Base-by-base conservation (phyloP, 2,888 invertebrate genomes). In the Dorcus hopei region DNA sequence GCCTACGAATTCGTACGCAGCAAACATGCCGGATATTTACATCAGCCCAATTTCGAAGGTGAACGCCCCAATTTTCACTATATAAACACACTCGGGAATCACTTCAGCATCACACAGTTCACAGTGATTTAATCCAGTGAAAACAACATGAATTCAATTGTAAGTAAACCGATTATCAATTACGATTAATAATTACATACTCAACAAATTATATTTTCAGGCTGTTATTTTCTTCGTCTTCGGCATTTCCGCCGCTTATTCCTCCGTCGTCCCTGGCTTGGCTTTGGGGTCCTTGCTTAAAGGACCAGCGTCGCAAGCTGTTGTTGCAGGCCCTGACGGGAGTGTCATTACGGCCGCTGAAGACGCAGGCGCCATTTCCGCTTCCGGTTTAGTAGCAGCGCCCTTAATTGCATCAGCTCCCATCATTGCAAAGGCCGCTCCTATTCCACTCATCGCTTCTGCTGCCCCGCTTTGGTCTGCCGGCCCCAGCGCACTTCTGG, bases 381-480 rank as follows among this genome's bases (percentile, higher is more conserved):
- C 81, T 80, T 50, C 75, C 72, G 43, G 79, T 79, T 14, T 80
- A 79, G 38, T 79, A 78, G 64, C 77, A 79, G 59, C 81, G 73
- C 40, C 79, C 70, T 41, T 79, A 70, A 43, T 75, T 68, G 26
- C 48, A 14, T 23, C 38, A 23, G 11, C 42, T 42, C 42, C 14
- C 5, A 11, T 14, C 11, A 14, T 11, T 42, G 26, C 26, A 33
- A 33, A 33, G 26, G 42, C 11, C 11, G 14, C 14, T 42, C 11
- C 14, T 42, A 42, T 14, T 11, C 11, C 42, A 9, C 7, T 40
- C 40, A 26, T n/a, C 26, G 41, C 49, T 54, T 43, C 43, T 26
- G 43, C 9, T 33, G 48, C 6, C 26, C 47, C 39, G 11, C 52
- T 49, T 40, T 52, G 52, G 3, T 47, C 48, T 7, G 51, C 33